A percentile compares a stretch with the other conserved stretches of the same genome.
Evolutionary conservation across 2,113 vertebrate genomes (phyloP).

Genomic region (Nerophis ophidion): DNA sequence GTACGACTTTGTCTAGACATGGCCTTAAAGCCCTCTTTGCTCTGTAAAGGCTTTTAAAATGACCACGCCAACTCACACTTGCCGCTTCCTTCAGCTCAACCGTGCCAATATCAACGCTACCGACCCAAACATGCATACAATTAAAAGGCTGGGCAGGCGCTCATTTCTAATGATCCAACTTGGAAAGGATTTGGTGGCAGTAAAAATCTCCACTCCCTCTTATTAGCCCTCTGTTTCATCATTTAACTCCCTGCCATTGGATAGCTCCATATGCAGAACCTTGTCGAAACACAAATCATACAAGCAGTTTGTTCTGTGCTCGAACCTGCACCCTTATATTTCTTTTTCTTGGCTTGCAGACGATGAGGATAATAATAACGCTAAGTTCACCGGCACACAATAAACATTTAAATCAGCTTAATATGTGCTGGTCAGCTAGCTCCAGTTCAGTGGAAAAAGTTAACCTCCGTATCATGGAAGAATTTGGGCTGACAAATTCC

Average conservation of each 20-base stretch:
- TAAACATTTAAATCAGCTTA: slow-evolving; percentile 36
- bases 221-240: slow-evolving; percentile 43
- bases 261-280: slow-evolving; percentile 32
- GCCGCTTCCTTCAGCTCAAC: slow-evolving; percentile 33
- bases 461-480: slow-evolving; percentile 48
- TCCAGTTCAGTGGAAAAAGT: slow-evolving; percentile 53
- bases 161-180: slow-evolving; percentile 31
- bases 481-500: slow-evolving; percentile 47
- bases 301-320: slow-evolving; percentile 14
- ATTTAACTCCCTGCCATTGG: slow-evolving; percentile 43
- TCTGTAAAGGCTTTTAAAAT: slow-evolving; percentile 59
- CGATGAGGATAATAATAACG: neutral
- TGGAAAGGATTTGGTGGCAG: slow-evolving; percentile 43
- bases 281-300: slow-evolving; percentile 21
- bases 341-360: slow-evolving; percentile 36
- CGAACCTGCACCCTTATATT: slow-evolving; percentile 16
- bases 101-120: slow-evolving; percentile 24
- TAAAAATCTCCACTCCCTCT: slow-evolving; percentile 28
- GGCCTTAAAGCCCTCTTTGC: slow-evolving; percentile 52
- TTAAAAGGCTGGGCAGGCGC: slow-evolving; percentile 40
- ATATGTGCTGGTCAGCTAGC: slow-evolving; percentile 31
- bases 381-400: slow-evolving; percentile 25
- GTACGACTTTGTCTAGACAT: too few relatives aligned
- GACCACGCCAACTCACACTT: slow-evolving; percentile 51
- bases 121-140: slow-evolving; percentile 24